Evolutionary conservation across 2,888 invertebrate species (phyloP), one percentile per base, ranked within the genome.

Genomic region (Eumerus sabulonum): DNA sequence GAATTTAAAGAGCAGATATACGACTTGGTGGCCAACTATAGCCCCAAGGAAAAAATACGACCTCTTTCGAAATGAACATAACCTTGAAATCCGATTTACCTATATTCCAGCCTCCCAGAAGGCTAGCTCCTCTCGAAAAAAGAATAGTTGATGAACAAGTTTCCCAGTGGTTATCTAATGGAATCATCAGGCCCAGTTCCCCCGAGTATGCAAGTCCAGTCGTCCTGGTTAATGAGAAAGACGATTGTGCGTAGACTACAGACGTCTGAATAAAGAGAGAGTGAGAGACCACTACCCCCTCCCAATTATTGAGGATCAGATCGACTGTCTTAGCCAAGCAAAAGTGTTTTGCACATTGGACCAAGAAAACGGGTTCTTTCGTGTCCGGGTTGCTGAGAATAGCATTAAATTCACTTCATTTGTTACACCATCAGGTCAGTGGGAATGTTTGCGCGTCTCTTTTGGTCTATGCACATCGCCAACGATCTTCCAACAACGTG

Each of bases 331-430:
- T 0, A 77, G 76, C 12, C 48, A 76, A 5, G 82, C 81, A 1
- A 54, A 60, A 7, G 53, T 84, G 1, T 83, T 70, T 47, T 82
- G 79, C 14, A 77, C 82, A 4, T 76, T 82, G 3, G 82, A 83
- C 27, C 40, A 83, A 5, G 82, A 76, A 57, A 83, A 83, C 17
- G 70, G 79, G 4, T 82, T 84, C 19, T 82, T 82, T 18, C 82
- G 83, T 50, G 74, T 83, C 1, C 42, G 16, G 4, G 81, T 82
- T 7, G 57, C 50, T 14, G 56, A 66, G 7, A 13, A 72, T 19
- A 77, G 72, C 35, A 59, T 48, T 4, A 62, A 68, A 51, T 60
- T 59, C 16, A 60, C 67, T 9, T 53, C 71, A 27, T 68, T 72
- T 18, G 54, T 72, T 12, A 71, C 71, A 1, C 62, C 53, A 74